Evolutionary conservation across 2,113 vertebrate species (phyloP), one percentile per base, ranked within the genome.

Genomic region (Fulmarus glacialis): DNA sequence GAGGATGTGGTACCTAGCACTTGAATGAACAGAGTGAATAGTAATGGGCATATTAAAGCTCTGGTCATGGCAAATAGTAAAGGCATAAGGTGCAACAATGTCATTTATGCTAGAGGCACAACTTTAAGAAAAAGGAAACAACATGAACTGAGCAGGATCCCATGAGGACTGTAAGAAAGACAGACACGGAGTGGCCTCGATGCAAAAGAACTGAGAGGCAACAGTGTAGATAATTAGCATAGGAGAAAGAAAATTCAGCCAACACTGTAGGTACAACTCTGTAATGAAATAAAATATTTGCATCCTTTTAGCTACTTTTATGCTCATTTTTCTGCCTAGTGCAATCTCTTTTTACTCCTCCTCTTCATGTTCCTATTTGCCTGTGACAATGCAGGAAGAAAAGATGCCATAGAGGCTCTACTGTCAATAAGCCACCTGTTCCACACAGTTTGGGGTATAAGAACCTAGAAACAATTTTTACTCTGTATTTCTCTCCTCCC

Each of bases 171-270:
- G 6, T 19, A 70, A n/a, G 34, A 79, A 9, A 50, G n/a, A 45
- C 22, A 62, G 9, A 40, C 15, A 7, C 4, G 26, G 73, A 16
- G 12, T 47, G 34, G 2, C 23, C 26, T 58, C 0, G 0, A 1
- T 67, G 42, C 4, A 40, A 63, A 80, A 47, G 5, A 4, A 26
- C 23, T n/a, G 45, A 30, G 19, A 84, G 9, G 8, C 27, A 66
- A 24, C 15, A 26, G 22, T 0, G 0, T 23, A 58, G 55, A 11
- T 17, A 45, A 42, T 59, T 34, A 53, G 4, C 5, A 14, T 6
- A 6, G 22, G 5, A 55, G 43, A 84, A 55, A 17, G 36, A 83
- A 40, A 62, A 70, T 36, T 32, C 42, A 63, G 20, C 12, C 38
- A 77, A 12, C 4, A 8, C 6, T n/a, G 27, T 30, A 36, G 12